Evolutionary conservation across 1,140 invertebrate genomes (phyloP), one percentile per base, ranked within the genome.

Genomic region (Daktulosphaira vitifoliae): DNA sequence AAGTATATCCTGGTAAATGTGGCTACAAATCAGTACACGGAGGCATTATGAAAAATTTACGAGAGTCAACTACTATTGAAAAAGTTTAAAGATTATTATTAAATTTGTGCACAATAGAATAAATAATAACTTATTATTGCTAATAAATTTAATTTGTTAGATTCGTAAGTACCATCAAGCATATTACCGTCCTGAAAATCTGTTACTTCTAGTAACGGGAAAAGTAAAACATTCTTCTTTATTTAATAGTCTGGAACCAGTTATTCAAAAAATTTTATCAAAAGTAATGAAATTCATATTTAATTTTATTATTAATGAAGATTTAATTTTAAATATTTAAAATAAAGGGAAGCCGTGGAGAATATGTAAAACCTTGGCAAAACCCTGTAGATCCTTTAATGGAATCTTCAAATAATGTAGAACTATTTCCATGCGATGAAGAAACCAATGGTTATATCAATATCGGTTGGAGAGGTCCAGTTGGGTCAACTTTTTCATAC

Each of bases 181-280:
- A 54, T 94, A 88, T 76, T 96, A 96, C 75, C 79, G 90, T 37
- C 83, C 92, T n/a, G 89, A 92, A 75, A 96, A 96, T 76, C 75
- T 95, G 48, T 85, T 84, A 67, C 75, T 96, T 3, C 86, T 93
- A 65, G 83, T 96, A 51, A 84, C 85, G 42, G 92, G 92, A 1
- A 83, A 86, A 75, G 82, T 96, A 6, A 81, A 85, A 52, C 80
- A 86, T 44, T 77, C 84, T 2, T 81, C 91, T 70, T 81, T 95
- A 2, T 90, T 93, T 73, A 77, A 81, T 71, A 82, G 83, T 13
- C 73, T 95, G 20, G 75, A 81, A 68, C 79, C 81, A 26, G 74
- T 92, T 15, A 89, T 93, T 75, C 78, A 87, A 65, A 91, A 89
- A 76, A 90, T 93, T 70, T 73, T 88, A 16, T 46, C 49, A 26